A percentile compares a stretch with the other conserved stretches of the same genome.
These are phyloP conservation scores for Stichopus horrens DNA, from an alignment of 53 echinoderm and acorn worm genomes.

Conservation along the genomic window DNA sequence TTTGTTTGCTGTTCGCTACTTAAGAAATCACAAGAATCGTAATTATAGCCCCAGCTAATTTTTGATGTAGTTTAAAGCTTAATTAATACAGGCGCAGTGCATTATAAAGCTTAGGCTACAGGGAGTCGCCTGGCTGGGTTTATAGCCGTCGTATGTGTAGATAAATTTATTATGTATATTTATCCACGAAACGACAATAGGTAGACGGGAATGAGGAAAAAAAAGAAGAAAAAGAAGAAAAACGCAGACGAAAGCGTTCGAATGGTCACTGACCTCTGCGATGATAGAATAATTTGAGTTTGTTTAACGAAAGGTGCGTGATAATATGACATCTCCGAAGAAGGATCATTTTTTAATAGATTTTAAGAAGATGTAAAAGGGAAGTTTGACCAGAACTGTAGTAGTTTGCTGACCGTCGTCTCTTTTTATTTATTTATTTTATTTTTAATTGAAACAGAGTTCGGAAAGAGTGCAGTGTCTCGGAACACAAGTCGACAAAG, in stretches of 20 bases:
- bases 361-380: too few relatives aligned
- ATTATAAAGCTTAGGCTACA: not conserved
- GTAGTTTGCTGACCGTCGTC: too few relatives aligned
- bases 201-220: too few relatives aligned
- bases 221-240: not conserved
- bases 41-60: constrained; percentile 42
- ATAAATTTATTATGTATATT: not conserved
- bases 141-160: not conserved
- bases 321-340: not conserved
- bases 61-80: constrained; percentile 14
- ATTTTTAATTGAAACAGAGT: too few relatives aligned
- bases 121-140: not conserved
- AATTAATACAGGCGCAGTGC: constrained; percentile 28
- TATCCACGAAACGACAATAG: too few relatives aligned
- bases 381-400: too few relatives aligned
- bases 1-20: not conserved
- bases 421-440: too few relatives aligned
- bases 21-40: constrained; percentile 22
- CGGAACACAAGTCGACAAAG: too few relatives aligned
- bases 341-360: too few relatives aligned
- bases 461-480: too few relatives aligned
- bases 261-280: not conserved
- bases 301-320: not conserved
- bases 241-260: not conserved
- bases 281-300: not conserved